Evolutionary conservation across 1,140 invertebrate genomes (phyloP), one percentile per base, ranked within the genome.

Genomic region (Acarapis woodi): DNA sequence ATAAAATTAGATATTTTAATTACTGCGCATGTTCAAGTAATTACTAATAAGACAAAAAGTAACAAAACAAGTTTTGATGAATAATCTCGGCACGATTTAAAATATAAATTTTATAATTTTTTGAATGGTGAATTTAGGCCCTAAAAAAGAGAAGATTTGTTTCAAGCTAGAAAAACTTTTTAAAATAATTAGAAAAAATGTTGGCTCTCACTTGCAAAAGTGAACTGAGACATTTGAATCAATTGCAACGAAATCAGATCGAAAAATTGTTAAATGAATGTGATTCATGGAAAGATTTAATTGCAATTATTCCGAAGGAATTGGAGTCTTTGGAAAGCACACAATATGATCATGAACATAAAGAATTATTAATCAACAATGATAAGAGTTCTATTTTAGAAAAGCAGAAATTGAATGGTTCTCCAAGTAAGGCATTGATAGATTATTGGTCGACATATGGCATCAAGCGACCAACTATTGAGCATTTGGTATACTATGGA

Each of bases 371-470:
- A 3, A 26, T 31, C 3, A 20, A 15, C 15, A 30, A 22, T 8
- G 33, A 42, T 19, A 44, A 41, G 2, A n/a, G 16, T 10, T n/a
- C n/a, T n/a, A 12, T 41, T 15, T 28, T 41, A 15, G 39, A 41
- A 32, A 35, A 48, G 24, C 33, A 28, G 5, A 36, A 44, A 24
- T 16, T 25, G 20, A 37, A 39, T 14, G 32, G 37, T 3, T 41
- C 24, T 16, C 44, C 47, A 9, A 37, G 42, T 16, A 28, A 40
- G 35, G 43, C 43, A 8, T 30, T 48, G 15, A 25, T 48, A 8
- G 35, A 46, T 35, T 38, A 44, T 20, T 48, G 47, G 47, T 24
- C 29, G 14, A 45, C 40, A n/a, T 34, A 15, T 39, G 44, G 45
- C 10, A 18, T 32, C 4, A 39, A 38, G 20, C 29, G 43, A 35